Evolutionary conservation across 2,888 invertebrate species (phyloP).

Genomic region (Epistrophe eligans): DNA sequence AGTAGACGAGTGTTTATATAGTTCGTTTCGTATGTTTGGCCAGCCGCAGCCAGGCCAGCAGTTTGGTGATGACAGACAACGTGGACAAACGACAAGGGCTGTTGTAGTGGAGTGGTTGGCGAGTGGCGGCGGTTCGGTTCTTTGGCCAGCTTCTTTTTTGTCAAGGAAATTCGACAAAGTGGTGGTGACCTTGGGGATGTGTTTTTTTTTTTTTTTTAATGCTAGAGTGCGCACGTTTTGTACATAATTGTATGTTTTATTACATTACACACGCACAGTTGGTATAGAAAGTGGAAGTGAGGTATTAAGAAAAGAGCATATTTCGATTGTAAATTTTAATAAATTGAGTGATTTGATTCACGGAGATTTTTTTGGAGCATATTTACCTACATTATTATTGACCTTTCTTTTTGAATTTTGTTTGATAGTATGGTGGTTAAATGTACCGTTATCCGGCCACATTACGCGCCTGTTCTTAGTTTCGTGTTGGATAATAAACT

Average conservation of each 20-base stretch:
- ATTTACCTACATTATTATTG: not conserved
- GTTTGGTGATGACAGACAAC: constrained; percentile 6
- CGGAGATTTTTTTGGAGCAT: not conserved
- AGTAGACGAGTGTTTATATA: constrained; percentile 36
- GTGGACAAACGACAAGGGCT: not conserved
- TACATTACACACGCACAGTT: constrained; percentile 2
- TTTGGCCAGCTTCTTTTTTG: constrained; percentile 22
- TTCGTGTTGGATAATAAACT: too few relatives aligned
- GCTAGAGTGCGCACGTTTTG: constrained; percentile 43
- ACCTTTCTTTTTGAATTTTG: not conserved
- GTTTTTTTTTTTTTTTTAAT: too few relatives aligned
- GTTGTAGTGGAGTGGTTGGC: not conserved
- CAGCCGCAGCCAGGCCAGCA: constrained; percentile 10
- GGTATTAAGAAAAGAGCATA: not conserved
- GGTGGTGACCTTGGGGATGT: constrained; percentile 26
- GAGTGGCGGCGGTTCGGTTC: not conserved
- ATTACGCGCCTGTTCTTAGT: too few relatives aligned
- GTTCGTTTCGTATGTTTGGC: not conserved
- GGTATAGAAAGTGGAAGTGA: constrained; percentile 29
- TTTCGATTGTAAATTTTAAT: constrained; percentile 15
- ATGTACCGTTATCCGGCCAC: too few relatives aligned
- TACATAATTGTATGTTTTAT: constrained; percentile 15
- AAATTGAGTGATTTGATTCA: constrained; percentile 9
- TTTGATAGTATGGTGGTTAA: too few relatives aligned
- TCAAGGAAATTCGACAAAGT: constrained; percentile 15